Evolutionary conservation across 2,888 invertebrate species (phyloP), one percentile per base, ranked within the genome.

Genomic region (Amblyjoppa fuscipennis): DNA sequence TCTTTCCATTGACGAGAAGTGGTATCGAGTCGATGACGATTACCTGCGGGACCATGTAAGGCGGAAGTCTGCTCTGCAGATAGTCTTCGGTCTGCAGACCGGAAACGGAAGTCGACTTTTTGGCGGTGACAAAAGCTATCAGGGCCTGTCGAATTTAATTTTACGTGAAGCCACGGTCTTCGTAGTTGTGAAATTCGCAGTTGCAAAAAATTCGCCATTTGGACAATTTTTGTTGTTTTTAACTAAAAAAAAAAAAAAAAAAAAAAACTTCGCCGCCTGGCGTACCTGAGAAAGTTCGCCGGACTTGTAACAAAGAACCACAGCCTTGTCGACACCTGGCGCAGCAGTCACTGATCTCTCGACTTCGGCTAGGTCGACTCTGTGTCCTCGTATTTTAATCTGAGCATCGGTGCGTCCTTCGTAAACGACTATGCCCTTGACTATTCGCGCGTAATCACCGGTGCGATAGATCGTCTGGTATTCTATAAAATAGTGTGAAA

Each of bases 341-440:
- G 97, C 94, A 4, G 95, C 95, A 41, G 95, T 94, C 0, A 98
- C 95, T 6, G 96, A 96, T 84, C 96, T 96, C 91, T 98, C 98
- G 0, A 98, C 96, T 95, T 98, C 98, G 1, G 96, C 95, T 70
- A 98, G 94, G 92, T 98, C 98, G 0, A 98, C 97, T 11, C 98
- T 95, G 91, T 98, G 97, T 0, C 98, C 98, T 64, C 98, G 95
- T 77, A 98, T 96, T 95, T 98, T 98, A 53, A 97, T 95, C 93
- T 98, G 98, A 0, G 98, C 97, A 94, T 98, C 98, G 0, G 97
- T 97, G 41, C 98, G 96, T 0, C 98, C 98, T 89, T 98, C 97
- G 91, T 96, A 98, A 34, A 98, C 94, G 7, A 95, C 89, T 7
- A 96, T 95, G 0, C 96, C 96, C 88, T 97, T 96, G 74, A 96